Evolutionary conservation across 2,113 vertebrate genomes (phyloP).

Genomic region (Hystrix cristata): DNA sequence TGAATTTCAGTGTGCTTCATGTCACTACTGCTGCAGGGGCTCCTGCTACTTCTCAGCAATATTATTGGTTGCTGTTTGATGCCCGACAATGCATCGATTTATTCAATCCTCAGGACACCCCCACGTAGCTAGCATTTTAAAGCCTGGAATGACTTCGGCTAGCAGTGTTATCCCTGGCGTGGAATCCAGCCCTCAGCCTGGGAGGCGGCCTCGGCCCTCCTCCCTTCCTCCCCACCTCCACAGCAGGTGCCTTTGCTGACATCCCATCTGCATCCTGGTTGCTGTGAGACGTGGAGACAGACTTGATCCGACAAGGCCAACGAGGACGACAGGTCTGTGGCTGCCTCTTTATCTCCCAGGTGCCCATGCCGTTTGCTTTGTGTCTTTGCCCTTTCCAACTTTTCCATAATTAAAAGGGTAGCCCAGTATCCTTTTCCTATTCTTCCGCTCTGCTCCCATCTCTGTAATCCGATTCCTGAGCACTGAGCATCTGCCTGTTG

Average conservation of each 20-base stretch:
- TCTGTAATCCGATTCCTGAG: constrained; percentile 72
- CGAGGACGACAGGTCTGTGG: background rate
- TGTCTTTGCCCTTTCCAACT: constrained; percentile 59
- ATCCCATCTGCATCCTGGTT: background rate
- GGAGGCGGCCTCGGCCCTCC: background rate
- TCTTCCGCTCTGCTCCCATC: constrained; percentile 44
- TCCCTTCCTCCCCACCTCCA: fast-evolving
- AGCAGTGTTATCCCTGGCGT: background rate
- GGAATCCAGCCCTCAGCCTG: background rate
- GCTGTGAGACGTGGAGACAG: background rate
- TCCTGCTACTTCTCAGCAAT: background rate
- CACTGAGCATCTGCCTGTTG: constrained; percentile 19
- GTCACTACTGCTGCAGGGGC: background rate
- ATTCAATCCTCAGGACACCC: background rate
- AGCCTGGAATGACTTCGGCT: background rate
- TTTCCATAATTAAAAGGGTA: constrained; percentile 79
- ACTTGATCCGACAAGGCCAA: background rate
- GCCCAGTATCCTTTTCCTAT: constrained; percentile 58
- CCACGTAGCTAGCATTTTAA: background rate
- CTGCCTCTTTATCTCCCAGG: background rate
- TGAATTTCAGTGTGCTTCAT: background rate
- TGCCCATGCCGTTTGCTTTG: background rate
- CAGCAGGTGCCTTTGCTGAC: background rate
- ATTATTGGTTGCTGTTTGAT: background rate
- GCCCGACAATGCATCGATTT: background rate